Evolutionary conservation across 2,888 invertebrate species (phyloP), one percentile per base, ranked within the genome.

Genomic region (Xylota segnis): DNA sequence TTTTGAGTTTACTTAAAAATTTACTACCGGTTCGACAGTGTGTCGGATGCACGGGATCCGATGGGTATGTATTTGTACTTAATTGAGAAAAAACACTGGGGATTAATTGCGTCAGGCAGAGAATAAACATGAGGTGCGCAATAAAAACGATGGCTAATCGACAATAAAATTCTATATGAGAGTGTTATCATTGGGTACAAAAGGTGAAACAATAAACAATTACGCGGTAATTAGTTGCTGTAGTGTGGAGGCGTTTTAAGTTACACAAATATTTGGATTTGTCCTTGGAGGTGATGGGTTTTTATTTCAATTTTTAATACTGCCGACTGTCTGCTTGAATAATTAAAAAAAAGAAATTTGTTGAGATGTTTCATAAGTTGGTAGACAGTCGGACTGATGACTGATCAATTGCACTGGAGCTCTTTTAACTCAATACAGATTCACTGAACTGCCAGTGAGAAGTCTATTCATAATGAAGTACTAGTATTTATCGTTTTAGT

Each of bases 201-300:
- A 76, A 86, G 76, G 76, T 76, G 86, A 58, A 82, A 86, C 54
- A 82, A 82, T 86, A 86, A 86, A 86, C 86, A 86, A 86, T 86
- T 74, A 77, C 66, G 59, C 37, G 61, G 34, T 9, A 40, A 63
- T 52, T 52, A 61, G 45, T 61, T 59, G 52, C 32, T 59, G 45
- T 58, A 54, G 29, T 16, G 10, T 43, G 58, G 47, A 65, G 70
- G 65, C 34, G 72, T 86, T 72, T 70, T 66, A 75, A 82, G 63
- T 82, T 86, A 34, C 61, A 86, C 72, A 76, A 86, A 86, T 86
- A 86, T 86, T 86, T 86, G 76, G 86, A 77, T 86, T 72, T 82
- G 76, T 86, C 76, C 76, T 77, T 86, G 82, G 52, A n/a, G 61
- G 18, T 65, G 52, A 59, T 59, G 68, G 45, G 56, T 54, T 52